Base-by-base conservation (phyloP, 2,797 vertebrate genomes). In the Ctenopoma multispine region DNA sequence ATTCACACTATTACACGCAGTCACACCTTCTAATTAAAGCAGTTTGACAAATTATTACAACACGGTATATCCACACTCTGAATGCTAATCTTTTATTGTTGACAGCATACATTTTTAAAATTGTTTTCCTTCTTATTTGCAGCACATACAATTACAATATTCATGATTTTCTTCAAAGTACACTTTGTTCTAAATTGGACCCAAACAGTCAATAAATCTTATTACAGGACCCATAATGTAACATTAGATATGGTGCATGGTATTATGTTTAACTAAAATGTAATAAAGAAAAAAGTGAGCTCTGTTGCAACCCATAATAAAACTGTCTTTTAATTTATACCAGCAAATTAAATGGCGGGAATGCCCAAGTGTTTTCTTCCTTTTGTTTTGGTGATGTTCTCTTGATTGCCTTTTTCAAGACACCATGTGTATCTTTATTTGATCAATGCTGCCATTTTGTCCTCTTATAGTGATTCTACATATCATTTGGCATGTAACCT, bases 121-220 rank as follows among this genome's bases (percentile, higher is more conserved):
- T 50, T 0, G 27, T 48, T 68, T 44, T 44, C 24, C 13, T 44
- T 9, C 12, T 51, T 57, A 38, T 51, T 67, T 49, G 24, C 23
- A 21, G 47, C 41, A 53, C 15, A 31, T 18, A 14, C 14, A 5
- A 41, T 46, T 43, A 49, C 1, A 17, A 59, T 20, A 40, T 49
- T 69, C 2, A 53, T 24, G 1, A 48, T 63, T 60, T 50, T 51
- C 38, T 41, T 51, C 0, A 2, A 15, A 27, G 47, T 29, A 21
- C 15, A 34, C 7, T 50, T 53, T 20, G 4, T 20, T 34, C 53
- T 44, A 40, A 56, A 63, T 48, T 67, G 36, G 48, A 70, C 21
- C 20, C 54, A 6, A 58, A n/a, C 23, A 60, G 63, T 50, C 63
- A 70, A 36, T 71, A 14, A 56, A 71, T 50, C 13, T 34, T 24